Percentiles rank a stretch among this genome's conserved stretches.
Evolutionary conservation across 2,888 invertebrate genomes (phyloP).

Genomic region (Mesorhabditis sp.): DNA sequence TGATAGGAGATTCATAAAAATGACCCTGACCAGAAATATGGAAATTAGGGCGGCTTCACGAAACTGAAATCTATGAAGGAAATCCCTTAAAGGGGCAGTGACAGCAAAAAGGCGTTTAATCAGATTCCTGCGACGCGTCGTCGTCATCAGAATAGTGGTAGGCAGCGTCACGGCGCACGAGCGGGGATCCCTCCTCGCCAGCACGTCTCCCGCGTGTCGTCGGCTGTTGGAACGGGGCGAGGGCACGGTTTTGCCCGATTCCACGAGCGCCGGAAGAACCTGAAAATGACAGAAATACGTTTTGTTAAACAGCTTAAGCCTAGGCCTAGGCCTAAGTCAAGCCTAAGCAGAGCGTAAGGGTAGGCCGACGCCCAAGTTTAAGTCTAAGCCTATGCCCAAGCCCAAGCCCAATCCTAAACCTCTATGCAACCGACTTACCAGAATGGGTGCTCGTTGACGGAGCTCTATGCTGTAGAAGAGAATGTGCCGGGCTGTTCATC

Average conservation of each 20-base stretch:
- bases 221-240: neutral
- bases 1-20: no score
- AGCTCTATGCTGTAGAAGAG: constrained; percentile 29
- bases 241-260: neutral
- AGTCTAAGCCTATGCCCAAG: no score
- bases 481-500: constrained; percentile 38
- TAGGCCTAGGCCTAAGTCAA: no score
- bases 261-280: constrained; percentile 5
- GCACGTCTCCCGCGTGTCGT: neutral
- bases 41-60: no score
- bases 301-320: no score
- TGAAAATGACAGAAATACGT: neutral
- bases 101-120: no score
- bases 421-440: neutral
- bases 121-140: constrained; percentile 12
- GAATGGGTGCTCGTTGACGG: neutral
- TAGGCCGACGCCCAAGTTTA: no score
- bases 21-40: no score
- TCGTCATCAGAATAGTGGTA: constrained; percentile 44
- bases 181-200: constrained; percentile 38
- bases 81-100: no score
- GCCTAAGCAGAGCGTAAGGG: no score
- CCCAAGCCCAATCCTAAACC: no score
- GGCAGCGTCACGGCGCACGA: constrained; percentile 38
- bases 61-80: no score